Evolutionary conservation across 2,113 vertebrate genomes (phyloP).

Genomic region (Trachemys scripta): DNA sequence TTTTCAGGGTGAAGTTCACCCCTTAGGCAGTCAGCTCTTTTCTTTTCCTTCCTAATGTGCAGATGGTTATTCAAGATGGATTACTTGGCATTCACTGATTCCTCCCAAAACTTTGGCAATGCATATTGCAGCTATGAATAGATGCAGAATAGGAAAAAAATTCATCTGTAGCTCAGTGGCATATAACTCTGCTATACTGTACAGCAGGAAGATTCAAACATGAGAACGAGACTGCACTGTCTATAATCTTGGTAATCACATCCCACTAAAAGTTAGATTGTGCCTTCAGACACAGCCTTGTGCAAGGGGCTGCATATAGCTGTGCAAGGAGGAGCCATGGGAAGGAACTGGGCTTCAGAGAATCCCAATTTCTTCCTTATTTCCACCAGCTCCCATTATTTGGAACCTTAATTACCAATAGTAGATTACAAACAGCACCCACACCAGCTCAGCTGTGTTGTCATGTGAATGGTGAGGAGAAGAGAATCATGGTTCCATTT

Average conservation of each 20-base stretch:
- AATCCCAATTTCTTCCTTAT: not conserved
- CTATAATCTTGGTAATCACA: not conserved
- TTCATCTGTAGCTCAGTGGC: not conserved
- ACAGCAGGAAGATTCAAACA: not conserved
- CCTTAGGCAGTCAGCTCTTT: not conserved
- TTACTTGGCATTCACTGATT: slow-evolving; percentile 43
- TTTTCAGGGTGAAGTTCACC: not conserved
- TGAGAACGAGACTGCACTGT: not conserved
- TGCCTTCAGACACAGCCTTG: not conserved
- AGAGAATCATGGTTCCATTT: not conserved
- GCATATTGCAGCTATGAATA: not conserved
- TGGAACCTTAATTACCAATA: not conserved
- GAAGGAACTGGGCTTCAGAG: not conserved
- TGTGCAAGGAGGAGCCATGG: no score
- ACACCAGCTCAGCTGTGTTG: not conserved
- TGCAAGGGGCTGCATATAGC: not conserved
- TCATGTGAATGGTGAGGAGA: not conserved
- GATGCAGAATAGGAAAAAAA: not conserved
- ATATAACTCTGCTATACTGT: not conserved
- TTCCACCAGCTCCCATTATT: no score
- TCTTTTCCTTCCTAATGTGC: slow-evolving; percentile 10
- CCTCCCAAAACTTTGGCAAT: slow-evolving; percentile 35
- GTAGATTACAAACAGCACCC: not conserved
- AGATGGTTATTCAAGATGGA: slow-evolving; percentile 66
- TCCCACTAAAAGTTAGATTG: not conserved